Evolutionary conservation across 1,140 invertebrate genomes (phyloP), one percentile per base, ranked within the genome.

Genomic region (Pachypeltis micranthus): DNA sequence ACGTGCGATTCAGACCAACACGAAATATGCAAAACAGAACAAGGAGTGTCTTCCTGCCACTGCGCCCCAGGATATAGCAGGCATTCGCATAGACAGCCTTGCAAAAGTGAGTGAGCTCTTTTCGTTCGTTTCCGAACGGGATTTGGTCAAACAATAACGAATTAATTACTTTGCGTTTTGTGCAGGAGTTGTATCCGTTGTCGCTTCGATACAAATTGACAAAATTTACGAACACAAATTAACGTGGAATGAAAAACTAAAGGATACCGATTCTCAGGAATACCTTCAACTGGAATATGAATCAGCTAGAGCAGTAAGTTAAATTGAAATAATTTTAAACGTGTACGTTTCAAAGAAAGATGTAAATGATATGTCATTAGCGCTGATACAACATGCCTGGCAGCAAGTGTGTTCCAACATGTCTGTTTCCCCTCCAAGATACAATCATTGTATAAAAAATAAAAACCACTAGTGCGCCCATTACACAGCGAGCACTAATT

Each of bases 31-130:
- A 82, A 85, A 63, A 94, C 90, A 0, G 88, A 94, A 75, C 81
- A 81, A 64, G 91, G 91, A 2, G 91, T 94, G n/a, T 93, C 90
- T 10, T 89, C 90, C 59, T 96, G 93, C 71, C 85, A 90, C 65
- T 96, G 93, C 71, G 78, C 90, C 63, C 88, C 88, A 63, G 90
- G 92, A 21, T 93, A 85, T 70, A 89, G 88, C 0, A 77, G 90
- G 59, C 74, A 87, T 1, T 82, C 84, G 63, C 88, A 89, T 68
- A 75, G 89, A 1, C 81, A 88, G 65, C 83, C 87, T 0, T 95
- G 91, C 71, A 82, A 88, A 66, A 80, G 88, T 84, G 75, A 74
- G 12, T 16, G 16, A 4, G n/a, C 12, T 28, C 16, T 25, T 24
- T 10, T 12, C 21, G 7, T 55, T 55, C 24, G 7, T 55, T 21